phyloP scores from a whole-genome alignment of 2,797 vertebrate species.

The Acipenser oxyrinchus region DNA sequence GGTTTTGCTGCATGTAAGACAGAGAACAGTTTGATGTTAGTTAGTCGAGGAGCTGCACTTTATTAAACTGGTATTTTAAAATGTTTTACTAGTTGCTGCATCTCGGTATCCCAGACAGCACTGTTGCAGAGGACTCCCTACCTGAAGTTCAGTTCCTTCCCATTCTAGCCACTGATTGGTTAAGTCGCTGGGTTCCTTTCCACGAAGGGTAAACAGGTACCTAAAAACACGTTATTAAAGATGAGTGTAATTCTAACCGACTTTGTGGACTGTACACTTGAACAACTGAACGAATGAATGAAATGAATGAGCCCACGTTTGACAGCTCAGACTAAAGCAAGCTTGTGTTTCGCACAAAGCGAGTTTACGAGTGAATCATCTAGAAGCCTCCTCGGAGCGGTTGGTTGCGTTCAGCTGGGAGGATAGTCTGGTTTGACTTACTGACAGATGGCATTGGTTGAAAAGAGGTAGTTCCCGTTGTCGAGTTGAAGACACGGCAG shows the following conservation, averaged over 20 bases:
- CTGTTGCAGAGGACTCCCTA: slow-evolving; percentile 28
- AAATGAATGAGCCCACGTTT: too few species aligned
- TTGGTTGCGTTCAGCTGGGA: not conserved
- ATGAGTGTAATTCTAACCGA: not conserved
- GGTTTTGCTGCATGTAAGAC: too few species aligned
- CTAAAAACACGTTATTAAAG: slow-evolving; percentile 37
- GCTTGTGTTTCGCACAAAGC: too few species aligned
- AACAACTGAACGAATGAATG: too few species aligned
- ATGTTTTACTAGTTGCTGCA: too few species aligned
- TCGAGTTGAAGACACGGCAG: slow-evolving; percentile 64
- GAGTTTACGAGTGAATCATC: not conserved
- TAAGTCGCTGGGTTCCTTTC: slow-evolving; percentile 55
- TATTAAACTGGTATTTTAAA: too few species aligned
- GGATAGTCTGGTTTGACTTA: slow-evolving; percentile 43
- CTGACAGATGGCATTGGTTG: slow-evolving; percentile 80
- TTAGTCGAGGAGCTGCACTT: too few species aligned
- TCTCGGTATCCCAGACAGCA: too few species aligned
- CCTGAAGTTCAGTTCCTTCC: slow-evolving; percentile 82
- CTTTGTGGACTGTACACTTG: too few species aligned
- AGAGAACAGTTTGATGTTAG: too few species aligned
- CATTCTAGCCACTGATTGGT: slow-evolving; percentile 84
- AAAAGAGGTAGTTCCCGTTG: slow-evolving; percentile 70
- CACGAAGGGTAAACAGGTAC: slow-evolving; percentile 70
- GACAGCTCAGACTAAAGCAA: not conserved
- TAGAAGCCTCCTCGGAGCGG: not conserved